phyloP scores from a whole-genome alignment of 2,113 vertebrate genomes.

The Cacatua alba region DNA sequence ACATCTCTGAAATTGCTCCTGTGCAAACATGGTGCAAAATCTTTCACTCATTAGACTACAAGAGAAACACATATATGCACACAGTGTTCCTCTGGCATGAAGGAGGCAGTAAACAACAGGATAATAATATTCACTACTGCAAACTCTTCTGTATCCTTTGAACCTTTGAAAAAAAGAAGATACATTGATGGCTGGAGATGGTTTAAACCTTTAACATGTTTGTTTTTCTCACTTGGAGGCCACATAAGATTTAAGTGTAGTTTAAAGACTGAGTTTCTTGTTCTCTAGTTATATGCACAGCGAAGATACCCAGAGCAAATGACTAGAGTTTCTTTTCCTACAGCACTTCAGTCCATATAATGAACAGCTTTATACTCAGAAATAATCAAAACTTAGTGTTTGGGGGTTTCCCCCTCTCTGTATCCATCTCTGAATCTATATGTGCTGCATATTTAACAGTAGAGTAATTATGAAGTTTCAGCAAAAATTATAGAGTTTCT shows the following conservation, averaged over 20 bases:
- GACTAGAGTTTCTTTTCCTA: background rate
- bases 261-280: background rate
- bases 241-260: background rate
- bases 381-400: background rate
- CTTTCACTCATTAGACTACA: background rate
- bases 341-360: background rate
- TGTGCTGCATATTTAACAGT: background rate
- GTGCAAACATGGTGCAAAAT: background rate
- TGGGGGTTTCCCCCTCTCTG: accelerated
- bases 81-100: background rate
- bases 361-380: background rate
- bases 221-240: background rate
- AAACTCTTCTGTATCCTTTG: background rate
- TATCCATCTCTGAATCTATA: background rate
- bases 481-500: constrained; percentile 28
- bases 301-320: background rate
- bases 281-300: background rate
- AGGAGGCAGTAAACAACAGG: background rate
- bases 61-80: background rate
- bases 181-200: background rate
- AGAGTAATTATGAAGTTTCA: constrained; percentile 21
- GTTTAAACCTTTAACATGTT: background rate
- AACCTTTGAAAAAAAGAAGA: background rate
- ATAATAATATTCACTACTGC: background rate
- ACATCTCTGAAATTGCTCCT: background rate